Percentiles rank a stretch among this genome's conserved stretches.
Conservation (phyloP, 2,888 invertebrate genomes). For the Perizoma affinitatum region DNA sequence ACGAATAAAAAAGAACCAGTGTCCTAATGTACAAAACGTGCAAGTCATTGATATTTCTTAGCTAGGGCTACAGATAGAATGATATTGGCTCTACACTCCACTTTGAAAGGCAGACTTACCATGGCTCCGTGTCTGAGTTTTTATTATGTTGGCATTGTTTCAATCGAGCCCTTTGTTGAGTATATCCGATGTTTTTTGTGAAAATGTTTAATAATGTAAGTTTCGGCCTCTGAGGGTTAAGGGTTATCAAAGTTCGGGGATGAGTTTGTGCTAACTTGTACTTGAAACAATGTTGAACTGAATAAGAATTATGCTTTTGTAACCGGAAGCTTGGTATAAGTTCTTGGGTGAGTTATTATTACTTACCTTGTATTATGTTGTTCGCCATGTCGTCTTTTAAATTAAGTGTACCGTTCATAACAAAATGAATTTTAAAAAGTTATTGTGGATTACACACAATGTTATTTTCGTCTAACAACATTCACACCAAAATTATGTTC, state of each 20-base stretch:
- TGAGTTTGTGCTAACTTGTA: conserved; percentile 9
- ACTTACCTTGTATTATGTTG: not conserved
- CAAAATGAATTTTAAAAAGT: too few relatives aligned
- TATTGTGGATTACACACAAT: too few relatives aligned
- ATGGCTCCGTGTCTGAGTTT: conserved; percentile 20
- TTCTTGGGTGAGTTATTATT: not conserved
- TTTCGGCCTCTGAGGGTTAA: conserved; percentile 26
- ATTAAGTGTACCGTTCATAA: too few relatives aligned
- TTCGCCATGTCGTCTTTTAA: too few relatives aligned
- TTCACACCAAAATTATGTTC: too few relatives aligned
- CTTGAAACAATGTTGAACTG: conserved; percentile 19
- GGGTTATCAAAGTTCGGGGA: conserved; percentile 25
- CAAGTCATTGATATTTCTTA: too few relatives aligned
- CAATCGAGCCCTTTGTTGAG: conserved; percentile 43
- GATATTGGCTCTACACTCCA: too few relatives aligned
- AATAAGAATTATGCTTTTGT: conserved; percentile 9
- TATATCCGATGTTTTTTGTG: conserved; percentile 36
- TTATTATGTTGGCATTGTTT: conserved; percentile 49
- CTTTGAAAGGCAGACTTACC: too few relatives aligned
- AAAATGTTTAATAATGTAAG: conserved; percentile 36
- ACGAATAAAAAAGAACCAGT: too few relatives aligned
- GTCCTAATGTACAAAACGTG: too few relatives aligned
- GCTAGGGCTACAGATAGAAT: too few relatives aligned
- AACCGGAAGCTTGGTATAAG: not conserved
- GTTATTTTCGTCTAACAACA: too few relatives aligned